Evolutionary conservation across 2,113 vertebrate genomes (phyloP), one percentile per base, ranked within the genome.

Genomic region (Rhinoderma darwinii): DNA sequence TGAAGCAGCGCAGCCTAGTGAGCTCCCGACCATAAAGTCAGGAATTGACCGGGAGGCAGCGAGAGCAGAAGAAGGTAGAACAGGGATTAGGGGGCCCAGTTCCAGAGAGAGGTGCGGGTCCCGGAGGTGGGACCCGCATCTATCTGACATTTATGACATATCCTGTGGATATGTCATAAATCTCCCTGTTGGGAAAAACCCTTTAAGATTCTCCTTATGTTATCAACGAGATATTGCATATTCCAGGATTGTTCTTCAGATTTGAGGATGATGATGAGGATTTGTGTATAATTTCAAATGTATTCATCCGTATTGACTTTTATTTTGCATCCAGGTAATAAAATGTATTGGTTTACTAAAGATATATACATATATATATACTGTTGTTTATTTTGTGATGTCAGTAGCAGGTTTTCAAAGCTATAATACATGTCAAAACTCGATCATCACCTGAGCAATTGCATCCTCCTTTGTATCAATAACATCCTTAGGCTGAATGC

Each of bases 291-390:
- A 81, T 79, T 75, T 63, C 44, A 61, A 82, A 85, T 59, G 85
- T 87, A 82, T 74, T 73, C 37, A 87, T 87, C 50, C 39, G 39
- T 87, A 74, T 74, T 82, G 78, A 66, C 68, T 87, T 87, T 87
- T 82, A 81, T 51, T 87, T 87, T 87, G 85, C 85, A 87, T 87
- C 74, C 77, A 87, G 66, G 85, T 87, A 87, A 87, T 87, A 87
- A 87, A 87, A 59, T 81, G 78, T 87, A 87, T 81, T 39, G 39
- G n/a, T 87, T 87, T 87, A 82, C 43, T 74, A 82, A 87, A 81
- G 30, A 56, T 37, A 37, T 81, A 61, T 43, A 30, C 35, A 72
- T 51, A 30, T 50, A 15, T 68, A 35, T 37, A 37, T 32, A 41
- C 27, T 77, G 74, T 50, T 32, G n/a, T 50, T 50, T 77, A 2